Base-by-base conservation (phyloP, 2,113 vertebrate species). In the Salvator merianae region DNA sequence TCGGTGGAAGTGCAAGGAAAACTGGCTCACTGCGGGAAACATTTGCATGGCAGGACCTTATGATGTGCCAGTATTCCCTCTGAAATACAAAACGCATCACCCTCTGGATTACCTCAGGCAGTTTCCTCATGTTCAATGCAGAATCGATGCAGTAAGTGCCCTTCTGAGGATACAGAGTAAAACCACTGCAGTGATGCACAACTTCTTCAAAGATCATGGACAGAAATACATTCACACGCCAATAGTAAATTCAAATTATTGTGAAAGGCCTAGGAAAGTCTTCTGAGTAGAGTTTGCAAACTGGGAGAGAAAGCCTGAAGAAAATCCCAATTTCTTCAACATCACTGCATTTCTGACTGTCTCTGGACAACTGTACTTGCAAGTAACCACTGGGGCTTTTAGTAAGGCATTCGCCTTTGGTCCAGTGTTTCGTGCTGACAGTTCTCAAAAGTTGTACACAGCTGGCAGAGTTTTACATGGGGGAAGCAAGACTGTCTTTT, bases 381-480 rank as follows among this genome's bases (percentile, higher is more conserved):
- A 47, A 47, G 43, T 47, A 7, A 47, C n/a, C n/a, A n/a, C n/a
- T 47, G 43, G 10, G 43, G 43, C 43, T 47, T 47, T 47, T 47
- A 47, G 43, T 9, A 47, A 47, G 99, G n/a, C n/a, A n/a, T n/a
- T n/a, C n/a, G n/a, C n/a, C n/a, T n/a, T n/a, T n/a, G n/a, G 98
- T 12, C 98, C 98, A 0, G 98, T 98, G 0, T 99, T 99, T 90
- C 96, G 98, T 88, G 99, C 99, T 0, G 98, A 99, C 90, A 98
- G 99, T 93, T 99, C 98, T 0, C 98, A 98, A 92, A n/a, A 98
- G 97, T 91, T 97, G 98, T 53, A 96, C 97, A 73, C 98, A 99
- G 91, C 94, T 99, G 93, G 97, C 99, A 0, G 99, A 99, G 94
- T 99, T 99, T 94, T 99, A 98, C 82, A 99, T 99, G 98, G 97